These are phyloP conservation scores for Sialis fuliginosa DNA, from an alignment of 2,888 invertebrate species.

Conservation along the genomic window DNA sequence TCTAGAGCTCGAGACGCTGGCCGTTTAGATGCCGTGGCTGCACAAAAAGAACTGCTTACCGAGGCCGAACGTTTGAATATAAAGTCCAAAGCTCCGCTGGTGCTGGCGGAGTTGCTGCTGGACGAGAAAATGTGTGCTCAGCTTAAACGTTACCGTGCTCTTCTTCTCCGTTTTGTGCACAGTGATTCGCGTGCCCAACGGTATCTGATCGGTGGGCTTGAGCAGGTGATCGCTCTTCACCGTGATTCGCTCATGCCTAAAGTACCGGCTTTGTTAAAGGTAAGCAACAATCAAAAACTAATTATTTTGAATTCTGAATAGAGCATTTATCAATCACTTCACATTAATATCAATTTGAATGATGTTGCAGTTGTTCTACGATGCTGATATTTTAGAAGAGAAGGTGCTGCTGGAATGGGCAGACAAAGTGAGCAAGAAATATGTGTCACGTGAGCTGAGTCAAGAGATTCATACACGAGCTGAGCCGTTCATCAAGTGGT, in stretches of 20 bases:
- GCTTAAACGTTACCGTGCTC: constrained; percentile 55
- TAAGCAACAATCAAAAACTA: constrained; percentile 13
- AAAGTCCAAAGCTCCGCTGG: constrained; percentile 81
- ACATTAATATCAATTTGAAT: not conserved
- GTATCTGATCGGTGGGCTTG: constrained; percentile 86
- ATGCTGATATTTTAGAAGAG: constrained; percentile 88
- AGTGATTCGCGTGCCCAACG: constrained; percentile 74
- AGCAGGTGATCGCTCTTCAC: constrained; percentile 76
- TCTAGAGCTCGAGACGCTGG: constrained; percentile 31
- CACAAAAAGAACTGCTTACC: constrained; percentile 51
- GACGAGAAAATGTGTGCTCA: constrained; percentile 47
- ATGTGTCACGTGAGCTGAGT: constrained; percentile 77
- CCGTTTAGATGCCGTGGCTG: constrained; percentile 35
- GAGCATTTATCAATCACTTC: not conserved
- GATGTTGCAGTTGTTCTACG: constrained; percentile 62
- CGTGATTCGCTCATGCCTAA: constrained; percentile 65
- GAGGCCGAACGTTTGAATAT: constrained; percentile 89
- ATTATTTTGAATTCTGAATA: constrained; percentile 3
- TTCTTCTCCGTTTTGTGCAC: constrained; percentile 67
- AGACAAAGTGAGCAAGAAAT: constrained; percentile 87
- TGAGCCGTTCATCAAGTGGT: constrained; percentile 89
- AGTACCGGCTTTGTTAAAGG: constrained; percentile 75
- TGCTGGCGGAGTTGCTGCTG: constrained; percentile 81
- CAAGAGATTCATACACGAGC: constrained; percentile 86
- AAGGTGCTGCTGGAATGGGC: constrained; percentile 90